phyloP scores from a whole-genome alignment of 2,113 vertebrate species.

The Puntigrus tetrazona region DNA sequence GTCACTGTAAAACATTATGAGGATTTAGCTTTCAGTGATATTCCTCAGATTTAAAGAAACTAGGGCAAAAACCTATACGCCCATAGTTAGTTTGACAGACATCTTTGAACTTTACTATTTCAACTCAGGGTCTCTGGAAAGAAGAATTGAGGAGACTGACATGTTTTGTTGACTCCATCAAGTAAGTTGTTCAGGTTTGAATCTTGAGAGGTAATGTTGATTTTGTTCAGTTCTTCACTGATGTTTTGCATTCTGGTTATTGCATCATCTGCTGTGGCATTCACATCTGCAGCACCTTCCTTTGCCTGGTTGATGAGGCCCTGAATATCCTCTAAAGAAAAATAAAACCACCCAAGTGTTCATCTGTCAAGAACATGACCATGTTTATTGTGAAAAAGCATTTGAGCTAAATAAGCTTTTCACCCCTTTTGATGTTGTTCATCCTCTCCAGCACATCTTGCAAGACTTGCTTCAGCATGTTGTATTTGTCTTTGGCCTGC shows the following conservation, averaged over 20 bases:
- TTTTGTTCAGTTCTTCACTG: constrained; percentile 70
- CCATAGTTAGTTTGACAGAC: background rate
- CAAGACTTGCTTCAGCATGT: constrained; percentile 63
- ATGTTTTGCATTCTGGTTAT: constrained; percentile 76
- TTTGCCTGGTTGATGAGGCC: constrained; percentile 72
- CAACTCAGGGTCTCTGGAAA: background rate
- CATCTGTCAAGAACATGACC: background rate
- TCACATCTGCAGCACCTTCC: constrained; percentile 65
- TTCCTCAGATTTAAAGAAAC: background rate
- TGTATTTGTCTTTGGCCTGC: constrained; percentile 66
- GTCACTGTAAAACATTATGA: constrained; percentile 71
- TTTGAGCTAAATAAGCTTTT: background rate
- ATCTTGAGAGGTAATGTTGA: constrained; percentile 59
- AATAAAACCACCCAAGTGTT: background rate
- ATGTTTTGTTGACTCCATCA: constrained; percentile 50
- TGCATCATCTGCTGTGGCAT: constrained; percentile 64
- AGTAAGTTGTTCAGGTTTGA: constrained; percentile 45
- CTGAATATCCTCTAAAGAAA: constrained; percentile 72
- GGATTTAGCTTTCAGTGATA: background rate
- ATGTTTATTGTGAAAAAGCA: background rate
- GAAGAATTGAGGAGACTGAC: constrained; percentile 54
- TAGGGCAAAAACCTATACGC: background rate
- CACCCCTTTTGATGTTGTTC: constrained; percentile 78
- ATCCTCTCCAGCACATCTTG: constrained; percentile 63
- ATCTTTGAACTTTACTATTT: background rate